These are phyloP conservation scores for Rhagonycha fulva DNA, from an alignment of 2,888 invertebrate genomes.

Conservation along the genomic window DNA sequence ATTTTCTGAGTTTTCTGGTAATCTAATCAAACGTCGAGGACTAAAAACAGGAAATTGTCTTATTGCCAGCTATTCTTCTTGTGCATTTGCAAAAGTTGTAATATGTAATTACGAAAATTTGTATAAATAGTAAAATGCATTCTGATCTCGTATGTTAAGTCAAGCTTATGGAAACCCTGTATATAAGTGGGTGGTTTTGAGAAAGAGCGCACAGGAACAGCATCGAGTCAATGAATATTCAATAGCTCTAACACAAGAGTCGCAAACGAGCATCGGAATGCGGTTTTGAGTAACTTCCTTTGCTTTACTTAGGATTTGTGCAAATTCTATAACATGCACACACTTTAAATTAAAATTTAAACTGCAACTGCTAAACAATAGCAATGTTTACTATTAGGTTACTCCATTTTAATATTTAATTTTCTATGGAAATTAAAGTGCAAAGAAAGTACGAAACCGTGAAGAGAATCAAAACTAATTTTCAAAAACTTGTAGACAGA, in stretches of 20 bases:
- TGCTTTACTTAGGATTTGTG: constrained; percentile 11
- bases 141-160: constrained; percentile 23
- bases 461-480: constrained; percentile 35
- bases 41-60: not conserved
- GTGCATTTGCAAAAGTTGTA: not conserved
- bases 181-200: constrained; percentile 27
- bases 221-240: constrained; percentile 43
- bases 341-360: not conserved
- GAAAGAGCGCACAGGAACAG: constrained; percentile 29
- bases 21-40: not conserved
- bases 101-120: not conserved
- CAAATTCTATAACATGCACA: constrained; percentile 18
- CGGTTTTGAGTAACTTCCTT: constrained; percentile 34
- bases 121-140: not conserved
- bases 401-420: not conserved
- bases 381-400: not conserved
- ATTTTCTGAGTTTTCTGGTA: not conserved
- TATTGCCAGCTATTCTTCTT: not conserved
- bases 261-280: constrained; percentile 42
- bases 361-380: not conserved
- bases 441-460: not conserved
- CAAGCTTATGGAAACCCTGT: constrained; percentile 26
- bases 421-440: not conserved
- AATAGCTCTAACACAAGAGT: constrained; percentile 44
- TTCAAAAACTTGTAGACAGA: constrained; percentile 38